phyloP scores from a whole-genome alignment of 2,797 vertebrate species.

The Tolypeutes matacus region DNA sequence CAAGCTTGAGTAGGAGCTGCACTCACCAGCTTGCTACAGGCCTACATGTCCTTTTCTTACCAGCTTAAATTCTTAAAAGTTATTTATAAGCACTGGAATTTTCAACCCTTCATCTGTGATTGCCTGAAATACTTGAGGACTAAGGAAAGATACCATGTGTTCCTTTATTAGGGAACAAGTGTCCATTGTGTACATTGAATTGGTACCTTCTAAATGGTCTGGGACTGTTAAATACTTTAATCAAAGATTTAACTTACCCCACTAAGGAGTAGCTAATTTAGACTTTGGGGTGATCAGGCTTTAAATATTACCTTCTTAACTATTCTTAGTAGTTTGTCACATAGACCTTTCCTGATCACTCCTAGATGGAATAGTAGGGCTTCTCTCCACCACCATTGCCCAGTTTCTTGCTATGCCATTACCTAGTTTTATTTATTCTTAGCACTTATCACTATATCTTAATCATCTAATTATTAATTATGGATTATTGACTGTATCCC shows the following conservation, averaged over 20 bases:
- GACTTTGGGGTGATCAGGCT: background rate
- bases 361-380: background rate
- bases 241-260: constrained; percentile 7
- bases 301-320: constrained; percentile 41
- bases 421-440: background rate
- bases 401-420: background rate
- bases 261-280: background rate
- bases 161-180: background rate
- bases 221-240: background rate
- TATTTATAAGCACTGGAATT: background rate
- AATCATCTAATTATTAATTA: background rate
- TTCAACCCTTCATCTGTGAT: background rate
- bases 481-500: background rate
- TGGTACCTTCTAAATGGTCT: background rate
- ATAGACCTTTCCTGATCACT: background rate
- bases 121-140: background rate
- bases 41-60: background rate
- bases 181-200: background rate
- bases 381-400: background rate
- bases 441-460: background rate
- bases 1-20: background rate
- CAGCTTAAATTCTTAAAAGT: background rate
- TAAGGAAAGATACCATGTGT: background rate
- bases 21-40: background rate
- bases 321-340: constrained; percentile 43